Evolutionary conservation across 2,113 vertebrate species (phyloP), one percentile per base, ranked within the genome.

Genomic region (Pithys albifrons): DNA sequence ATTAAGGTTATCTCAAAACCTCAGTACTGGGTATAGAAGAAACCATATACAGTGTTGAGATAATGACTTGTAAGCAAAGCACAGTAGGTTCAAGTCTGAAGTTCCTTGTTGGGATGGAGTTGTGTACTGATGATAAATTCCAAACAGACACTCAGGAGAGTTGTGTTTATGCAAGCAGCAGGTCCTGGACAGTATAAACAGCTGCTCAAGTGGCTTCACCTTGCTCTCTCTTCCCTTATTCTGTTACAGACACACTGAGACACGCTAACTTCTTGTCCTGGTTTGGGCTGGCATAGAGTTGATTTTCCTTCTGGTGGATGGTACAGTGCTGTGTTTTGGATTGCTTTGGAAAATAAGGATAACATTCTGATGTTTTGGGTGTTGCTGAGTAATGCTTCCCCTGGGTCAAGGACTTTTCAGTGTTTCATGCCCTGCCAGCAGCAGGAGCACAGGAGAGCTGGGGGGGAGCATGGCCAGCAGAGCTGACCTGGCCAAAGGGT

Each of bases 351-450:
- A n/a, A 46, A 39, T 48, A 37, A 48, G 7, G 17, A 33, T 33
- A 3, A 33, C 37, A 51, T 0, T 0, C 37, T 33, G 45, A 3
- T 58, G 4, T 17, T 59, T 59, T n/a, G 27, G 28, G 6, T 45
- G 52, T 19, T 51, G 51, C 35, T 43, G 2, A 19, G 45, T 4
- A 3, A 4, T 45, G 33, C 2, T 89, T 9, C 17, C 37, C 37
- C 28, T 14, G 20, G 39, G 13, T 18, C 54, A 24, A 39, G 37
- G 33, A 39, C 1, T 52, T 59, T 39, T 3, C 69, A 6, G 4
- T 28, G 37, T 37, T 37, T 28, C 37, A 1, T 28, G 14, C 37
- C 8, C 59, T 74, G 18, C 14, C 37, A 45, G 45, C 11, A 35
- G 20, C 20, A 65, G 49, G 20, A 10, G 31, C 35, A 22, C 31